These are phyloP conservation scores for Tromatobia lineatoria DNA, from an alignment of 2,888 invertebrate genomes.

Conservation along the genomic window DNA sequence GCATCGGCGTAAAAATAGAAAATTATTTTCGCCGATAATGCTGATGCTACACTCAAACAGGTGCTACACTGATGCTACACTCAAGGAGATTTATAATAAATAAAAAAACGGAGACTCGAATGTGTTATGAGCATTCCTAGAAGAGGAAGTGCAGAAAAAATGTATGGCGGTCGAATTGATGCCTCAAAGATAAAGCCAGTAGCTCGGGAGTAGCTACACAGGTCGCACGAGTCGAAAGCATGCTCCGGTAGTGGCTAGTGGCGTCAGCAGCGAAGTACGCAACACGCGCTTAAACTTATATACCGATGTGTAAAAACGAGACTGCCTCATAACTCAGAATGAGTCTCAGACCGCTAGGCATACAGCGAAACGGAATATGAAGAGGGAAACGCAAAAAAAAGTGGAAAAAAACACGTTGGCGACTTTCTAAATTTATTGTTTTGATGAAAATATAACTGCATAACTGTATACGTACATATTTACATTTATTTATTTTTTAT, in stretches of 20 bases:
- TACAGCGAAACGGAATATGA: conserved; percentile 42
- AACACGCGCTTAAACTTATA: conserved; percentile 40
- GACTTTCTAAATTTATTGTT: neutral
- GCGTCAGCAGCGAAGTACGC: conserved; percentile 13
- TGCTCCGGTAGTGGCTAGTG: conserved; percentile 9
- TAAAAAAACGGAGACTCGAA: neutral
- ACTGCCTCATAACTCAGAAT: conserved; percentile 76
- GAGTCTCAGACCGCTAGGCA: conserved; percentile 69
- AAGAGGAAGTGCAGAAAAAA: conserved; percentile 15
- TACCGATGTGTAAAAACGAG: conserved; percentile 27
- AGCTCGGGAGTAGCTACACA: conserved; percentile 37
- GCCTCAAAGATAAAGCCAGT: conserved; percentile 51
- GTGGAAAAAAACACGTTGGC: neutral
- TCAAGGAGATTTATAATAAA: neutral
- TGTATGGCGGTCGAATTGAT: conserved; percentile 15
- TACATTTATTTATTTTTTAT: no score
- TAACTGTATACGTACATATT: neutral
- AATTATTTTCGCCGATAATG: neutral
- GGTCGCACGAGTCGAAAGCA: conserved; percentile 17
- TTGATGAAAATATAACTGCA: neutral
- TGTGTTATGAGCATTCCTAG: neutral
- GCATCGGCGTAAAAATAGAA: neutral
- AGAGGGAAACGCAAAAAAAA: neutral
- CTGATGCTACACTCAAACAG: neutral
- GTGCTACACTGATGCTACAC: no score